A percentile compares a stretch with the other conserved stretches of the same genome.
Conservation (phyloP, 2,888 invertebrate species). For the Anagyrus pseudococci region DNA sequence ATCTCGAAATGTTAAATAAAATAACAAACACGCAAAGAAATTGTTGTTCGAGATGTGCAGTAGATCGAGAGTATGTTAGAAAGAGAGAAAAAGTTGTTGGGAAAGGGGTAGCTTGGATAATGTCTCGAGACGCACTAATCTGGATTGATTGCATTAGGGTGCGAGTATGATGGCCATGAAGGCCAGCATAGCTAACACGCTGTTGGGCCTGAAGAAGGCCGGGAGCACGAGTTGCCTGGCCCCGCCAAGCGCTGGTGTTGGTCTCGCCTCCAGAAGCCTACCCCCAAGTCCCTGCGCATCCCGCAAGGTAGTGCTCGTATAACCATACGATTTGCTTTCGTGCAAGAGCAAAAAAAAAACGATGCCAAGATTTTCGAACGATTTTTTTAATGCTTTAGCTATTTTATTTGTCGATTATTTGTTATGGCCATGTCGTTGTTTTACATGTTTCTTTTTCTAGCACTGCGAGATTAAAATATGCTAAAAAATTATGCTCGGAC, state of each 20-base stretch:
- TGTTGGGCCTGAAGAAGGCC: constrained; percentile 71
- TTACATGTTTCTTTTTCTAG: no score
- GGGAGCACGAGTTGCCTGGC: constrained; percentile 75
- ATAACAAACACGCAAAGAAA: no score
- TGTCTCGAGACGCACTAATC: constrained; percentile 48
- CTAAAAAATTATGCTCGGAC: no score
- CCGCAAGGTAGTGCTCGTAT: constrained; percentile 63
- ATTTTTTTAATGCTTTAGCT: neutral
- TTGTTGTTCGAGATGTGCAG: no score
- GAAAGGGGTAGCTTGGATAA: neutral
- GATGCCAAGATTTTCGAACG: constrained; percentile 40
- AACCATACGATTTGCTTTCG: constrained; percentile 41
- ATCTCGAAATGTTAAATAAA: no score
- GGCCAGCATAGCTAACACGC: constrained; percentile 62
- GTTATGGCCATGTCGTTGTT: no score
- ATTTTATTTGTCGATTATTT: no score
- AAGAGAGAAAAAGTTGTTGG: no score
- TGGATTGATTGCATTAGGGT: constrained; percentile 52
- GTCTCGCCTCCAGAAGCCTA: constrained; percentile 60
- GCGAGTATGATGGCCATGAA: constrained; percentile 60
- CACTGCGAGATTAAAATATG: no score
- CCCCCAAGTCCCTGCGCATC: constrained; percentile 62
- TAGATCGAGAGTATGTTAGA: no score
- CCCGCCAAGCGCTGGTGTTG: constrained; percentile 66
- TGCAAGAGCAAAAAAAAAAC: constrained; percentile 43